Conservation (phyloP, 2,113 vertebrate genomes). For the Hippocampus guttulatus region DNA sequence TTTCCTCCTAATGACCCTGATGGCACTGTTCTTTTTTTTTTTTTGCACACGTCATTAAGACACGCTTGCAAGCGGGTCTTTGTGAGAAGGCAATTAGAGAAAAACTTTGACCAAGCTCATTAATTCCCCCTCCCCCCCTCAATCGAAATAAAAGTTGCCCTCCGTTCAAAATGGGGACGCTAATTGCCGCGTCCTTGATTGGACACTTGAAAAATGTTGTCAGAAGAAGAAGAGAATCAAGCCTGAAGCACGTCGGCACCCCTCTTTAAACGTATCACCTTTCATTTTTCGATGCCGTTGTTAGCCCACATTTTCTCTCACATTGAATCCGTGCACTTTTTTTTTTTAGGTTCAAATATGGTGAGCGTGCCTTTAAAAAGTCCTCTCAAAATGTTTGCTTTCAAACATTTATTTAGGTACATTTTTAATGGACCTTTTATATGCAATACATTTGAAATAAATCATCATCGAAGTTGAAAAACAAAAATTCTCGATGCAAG, state of each 20-base stretch:
- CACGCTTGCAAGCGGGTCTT: conserved; percentile 70
- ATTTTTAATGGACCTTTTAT: neutral
- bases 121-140: conserved; percentile 62
- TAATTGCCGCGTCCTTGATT: conserved; percentile 75
- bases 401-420: no score
- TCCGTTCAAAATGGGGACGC: conserved; percentile 63
- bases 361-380: no score
- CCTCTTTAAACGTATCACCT: neutral
- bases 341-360: no score
- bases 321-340: no score
- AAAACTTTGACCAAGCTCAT: conserved; percentile 76
- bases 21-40: conserved; percentile 48
- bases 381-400: no score
- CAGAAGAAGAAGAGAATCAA: conserved; percentile 62
- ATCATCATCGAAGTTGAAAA: no score
- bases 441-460: neutral
- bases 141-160: conserved; percentile 58
- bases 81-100: conserved; percentile 75
- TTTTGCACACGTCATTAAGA: conserved; percentile 70
- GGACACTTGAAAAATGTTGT: conserved; percentile 66
- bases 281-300: neutral
- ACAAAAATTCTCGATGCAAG: neutral
- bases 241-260: conserved; percentile 60
- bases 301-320: neutral
- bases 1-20: conserved; percentile 43